Evolutionary conservation across 2,113 vertebrate genomes (phyloP).

Genomic region (Cynoglossus semilaevis): DNA sequence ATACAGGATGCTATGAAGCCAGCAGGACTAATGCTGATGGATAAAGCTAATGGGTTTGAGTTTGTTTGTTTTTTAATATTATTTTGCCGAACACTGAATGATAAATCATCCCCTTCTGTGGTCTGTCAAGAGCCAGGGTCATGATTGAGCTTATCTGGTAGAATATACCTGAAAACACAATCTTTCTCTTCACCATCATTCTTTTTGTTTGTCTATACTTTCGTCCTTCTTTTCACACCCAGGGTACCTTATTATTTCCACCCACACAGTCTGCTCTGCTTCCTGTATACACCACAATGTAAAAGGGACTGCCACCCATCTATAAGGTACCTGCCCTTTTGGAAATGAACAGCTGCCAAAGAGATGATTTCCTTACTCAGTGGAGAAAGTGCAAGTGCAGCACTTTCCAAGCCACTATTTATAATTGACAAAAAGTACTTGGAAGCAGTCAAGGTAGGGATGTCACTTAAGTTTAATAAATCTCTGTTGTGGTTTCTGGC

Average conservation of each 20-base stretch:
- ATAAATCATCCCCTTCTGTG: slow-evolving; percentile 39
- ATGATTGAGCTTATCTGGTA: slow-evolving; percentile 35
- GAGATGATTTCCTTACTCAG: slow-evolving; percentile 26
- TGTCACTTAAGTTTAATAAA: slow-evolving; percentile 47
- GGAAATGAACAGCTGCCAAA: slow-evolving; percentile 44
- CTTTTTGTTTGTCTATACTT: slow-evolving; percentile 12
- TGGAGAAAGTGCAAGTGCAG: slow-evolving; percentile 48
- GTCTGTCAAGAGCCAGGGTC: slow-evolving; percentile 20
- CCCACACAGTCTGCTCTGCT: slow-evolving; percentile 21
- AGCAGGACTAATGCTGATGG: no score
- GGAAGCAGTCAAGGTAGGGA: slow-evolving; percentile 4
- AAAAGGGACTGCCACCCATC: slow-evolving; percentile 11
- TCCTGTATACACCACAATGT: slow-evolving; percentile 18
- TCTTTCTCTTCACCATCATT: slow-evolving; percentile 21
- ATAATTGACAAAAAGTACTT: slow-evolving; percentile 29
- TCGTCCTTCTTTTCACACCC: background rate
- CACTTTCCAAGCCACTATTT: slow-evolving; percentile 43
- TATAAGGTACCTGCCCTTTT: slow-evolving; percentile 25
- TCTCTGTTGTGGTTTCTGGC: slow-evolving; percentile 13
- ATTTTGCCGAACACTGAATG: slow-evolving; percentile 41
- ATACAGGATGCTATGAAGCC: no score
- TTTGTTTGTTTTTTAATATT: background rate
- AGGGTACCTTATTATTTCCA: slow-evolving; percentile 36
- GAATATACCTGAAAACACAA: slow-evolving; percentile 18
- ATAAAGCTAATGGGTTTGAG: no score